Evolutionary conservation across 2,888 invertebrate genomes (phyloP), one percentile per base, ranked within the genome.

Genomic region (Sinotaia quadrata): DNA sequence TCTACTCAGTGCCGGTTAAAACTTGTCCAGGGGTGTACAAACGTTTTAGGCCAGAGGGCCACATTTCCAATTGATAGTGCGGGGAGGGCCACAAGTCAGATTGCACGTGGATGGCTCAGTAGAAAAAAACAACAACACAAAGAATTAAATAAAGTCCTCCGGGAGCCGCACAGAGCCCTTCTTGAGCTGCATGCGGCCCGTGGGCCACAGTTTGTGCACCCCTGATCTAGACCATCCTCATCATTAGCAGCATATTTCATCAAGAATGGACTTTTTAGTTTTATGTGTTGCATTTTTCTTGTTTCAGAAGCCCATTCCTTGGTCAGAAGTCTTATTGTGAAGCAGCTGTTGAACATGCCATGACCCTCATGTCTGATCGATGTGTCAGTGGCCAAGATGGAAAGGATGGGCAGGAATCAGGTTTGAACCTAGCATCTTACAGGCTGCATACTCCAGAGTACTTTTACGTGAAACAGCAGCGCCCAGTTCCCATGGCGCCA

Each of bases 401-500:
- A 57, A 58, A 27, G 21, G 67, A 58, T 27, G 67, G n/a, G n/a
- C 65, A 67, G 12, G 47, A 61, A 36, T 56, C 54, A 7, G 63
- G 65, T 36, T 37, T 67, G 18, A 73, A 75, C 31, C 36, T 24
- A 31, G 71, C 70, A 0, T 76, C 78, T 10, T 78, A 78, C n/a
- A 80, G 80, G 27, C 69, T 67, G 1, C 78, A 79, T 51, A 60
- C 75, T 18, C 81, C 81, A 4, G 74, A 79, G 70, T 81, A 82
- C 70, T 81, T 84, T 76, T 85, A 84, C 72, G 77, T 86, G 34
- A 73, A 79, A 52, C 86, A 86, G 70, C 73, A 78, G 18, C 80
- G 76, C 57, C 85, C 86, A 4, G n/a, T 75, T 31, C 85, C 86
- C 3, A 83, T 84, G 82, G 77, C 81, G 51, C 86, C 86, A 1